phyloP scores from a whole-genome alignment of 2,888 invertebrate genomes.

The Cyclophora punctaria region DNA sequence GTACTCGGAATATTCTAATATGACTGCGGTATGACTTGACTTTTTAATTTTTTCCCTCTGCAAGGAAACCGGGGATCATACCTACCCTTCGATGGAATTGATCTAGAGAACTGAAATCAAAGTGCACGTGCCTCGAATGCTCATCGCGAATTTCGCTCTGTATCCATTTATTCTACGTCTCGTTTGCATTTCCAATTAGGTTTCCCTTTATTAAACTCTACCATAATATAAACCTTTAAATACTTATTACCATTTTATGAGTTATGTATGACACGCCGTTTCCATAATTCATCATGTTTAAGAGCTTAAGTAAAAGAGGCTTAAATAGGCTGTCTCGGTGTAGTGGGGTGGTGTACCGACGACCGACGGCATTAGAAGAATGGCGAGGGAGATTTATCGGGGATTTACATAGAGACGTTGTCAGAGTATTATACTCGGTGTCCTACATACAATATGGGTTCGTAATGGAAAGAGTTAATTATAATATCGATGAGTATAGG shows the following conservation, averaged over 20 bases:
- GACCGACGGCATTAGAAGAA: background rate
- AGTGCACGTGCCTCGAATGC: conserved; percentile 48
- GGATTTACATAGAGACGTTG: background rate
- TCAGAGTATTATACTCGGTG: conserved; percentile 7
- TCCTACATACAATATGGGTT: too few species aligned
- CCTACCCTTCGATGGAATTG: conserved; percentile 32
- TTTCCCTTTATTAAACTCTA: conserved; percentile 18
- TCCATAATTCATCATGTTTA: conserved; percentile 26
- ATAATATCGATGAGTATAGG: conserved; percentile 33
- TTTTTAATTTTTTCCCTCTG: conserved; percentile 18
- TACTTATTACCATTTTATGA: conserved; percentile 18
- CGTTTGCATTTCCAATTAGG: conserved; percentile 43
- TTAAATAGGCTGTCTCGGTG: conserved; percentile 12
- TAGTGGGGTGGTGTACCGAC: background rate
- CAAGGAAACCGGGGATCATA: conserved; percentile 30
- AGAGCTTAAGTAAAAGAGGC: conserved; percentile 8
- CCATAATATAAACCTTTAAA: conserved; percentile 8
- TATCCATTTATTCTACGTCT: conserved; percentile 27
- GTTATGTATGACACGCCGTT: conserved; percentile 17
- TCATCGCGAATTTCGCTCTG: conserved; percentile 25
- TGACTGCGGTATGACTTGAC: conserved; percentile 2
- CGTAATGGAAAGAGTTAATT: conserved; percentile 22
- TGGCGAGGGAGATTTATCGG: background rate
- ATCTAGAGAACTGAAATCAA: conserved; percentile 51
- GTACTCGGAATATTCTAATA: background rate